Percentiles rank a stretch among this genome's conserved stretches.
Conservation (phyloP, 2,113 vertebrate genomes). For the Perognathus longimembris region DNA sequence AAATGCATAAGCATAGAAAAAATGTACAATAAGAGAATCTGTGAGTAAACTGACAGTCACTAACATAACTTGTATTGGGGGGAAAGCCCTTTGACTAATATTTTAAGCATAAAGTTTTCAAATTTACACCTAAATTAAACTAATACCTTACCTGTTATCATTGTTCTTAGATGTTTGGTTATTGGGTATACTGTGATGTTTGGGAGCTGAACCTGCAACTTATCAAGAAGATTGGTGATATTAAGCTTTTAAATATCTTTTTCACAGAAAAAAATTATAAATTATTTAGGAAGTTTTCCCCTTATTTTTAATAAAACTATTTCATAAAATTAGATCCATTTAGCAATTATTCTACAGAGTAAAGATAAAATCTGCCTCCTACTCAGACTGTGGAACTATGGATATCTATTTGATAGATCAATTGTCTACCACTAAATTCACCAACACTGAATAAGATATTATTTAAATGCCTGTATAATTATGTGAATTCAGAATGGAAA, state of each 20-base stretch:
- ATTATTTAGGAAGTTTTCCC: not conserved
- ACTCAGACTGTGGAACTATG: not conserved
- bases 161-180: conserved; percentile 80
- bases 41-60: not conserved
- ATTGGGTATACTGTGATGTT: conserved; percentile 79
- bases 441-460: conserved; percentile 36
- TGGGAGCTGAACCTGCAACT: conserved; percentile 84
- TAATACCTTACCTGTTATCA: conserved; percentile 85
- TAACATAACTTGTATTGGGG: not conserved
- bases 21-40: not conserved
- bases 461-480: conserved; percentile 24
- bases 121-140: conserved; percentile 44
- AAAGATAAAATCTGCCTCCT: not conserved
- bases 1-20: conserved; percentile 8
- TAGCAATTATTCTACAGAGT: conserved; percentile 49
- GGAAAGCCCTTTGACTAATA: conserved; percentile 24
- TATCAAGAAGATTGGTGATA: conserved; percentile 71
- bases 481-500: conserved; percentile 19
- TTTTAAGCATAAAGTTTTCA: conserved; percentile 24
- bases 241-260: not conserved
- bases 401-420: not conserved
- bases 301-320: conserved; percentile 40
- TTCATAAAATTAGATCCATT: conserved; percentile 55
- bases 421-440: conserved; percentile 18
- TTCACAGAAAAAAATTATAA: not conserved